Evolutionary conservation across 1,140 invertebrate species (phyloP).

Genomic region (Drosophila kanapiae): DNA sequence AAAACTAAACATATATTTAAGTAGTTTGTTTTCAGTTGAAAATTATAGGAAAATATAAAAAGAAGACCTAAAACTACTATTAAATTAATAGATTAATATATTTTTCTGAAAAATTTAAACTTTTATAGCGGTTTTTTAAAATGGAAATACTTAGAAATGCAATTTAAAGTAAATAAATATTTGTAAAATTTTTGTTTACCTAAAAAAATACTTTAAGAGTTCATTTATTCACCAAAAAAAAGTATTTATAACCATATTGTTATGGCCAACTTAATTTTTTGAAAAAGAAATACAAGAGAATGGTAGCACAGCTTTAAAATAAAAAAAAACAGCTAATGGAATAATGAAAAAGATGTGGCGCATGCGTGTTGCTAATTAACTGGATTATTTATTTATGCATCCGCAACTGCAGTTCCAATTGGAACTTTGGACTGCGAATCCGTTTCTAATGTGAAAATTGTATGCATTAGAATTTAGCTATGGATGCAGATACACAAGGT

Average conservation of each 20-base stretch:
- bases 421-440: constrained; percentile 46
- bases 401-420: constrained; percentile 25
- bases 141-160: not conserved
- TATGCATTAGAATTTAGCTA: constrained; percentile 49
- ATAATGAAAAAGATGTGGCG: constrained; percentile 23
- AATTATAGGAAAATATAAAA: not conserved
- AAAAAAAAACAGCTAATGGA: not conserved
- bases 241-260: too few relatives aligned
- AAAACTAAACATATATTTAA: constrained; percentile 14
- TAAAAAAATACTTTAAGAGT: not conserved
- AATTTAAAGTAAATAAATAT: not conserved
- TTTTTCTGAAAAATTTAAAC: not conserved
- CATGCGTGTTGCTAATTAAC: constrained; percentile 48
- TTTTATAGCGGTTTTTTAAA: not conserved
- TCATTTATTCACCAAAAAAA: not conserved
- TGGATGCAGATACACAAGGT: constrained; percentile 8
- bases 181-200: not conserved
- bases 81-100: not conserved
- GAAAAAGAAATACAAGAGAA: too few relatives aligned
- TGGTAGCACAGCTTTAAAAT: not conserved
- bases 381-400: constrained; percentile 48
- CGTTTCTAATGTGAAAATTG: constrained; percentile 65
- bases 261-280: not conserved
- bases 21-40: not conserved
- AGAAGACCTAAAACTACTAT: not conserved